Percentiles rank a stretch among this genome's conserved stretches.
phyloP scores from a whole-genome alignment of 2,113 vertebrate species.

The Lophius piscatorius region DNA sequence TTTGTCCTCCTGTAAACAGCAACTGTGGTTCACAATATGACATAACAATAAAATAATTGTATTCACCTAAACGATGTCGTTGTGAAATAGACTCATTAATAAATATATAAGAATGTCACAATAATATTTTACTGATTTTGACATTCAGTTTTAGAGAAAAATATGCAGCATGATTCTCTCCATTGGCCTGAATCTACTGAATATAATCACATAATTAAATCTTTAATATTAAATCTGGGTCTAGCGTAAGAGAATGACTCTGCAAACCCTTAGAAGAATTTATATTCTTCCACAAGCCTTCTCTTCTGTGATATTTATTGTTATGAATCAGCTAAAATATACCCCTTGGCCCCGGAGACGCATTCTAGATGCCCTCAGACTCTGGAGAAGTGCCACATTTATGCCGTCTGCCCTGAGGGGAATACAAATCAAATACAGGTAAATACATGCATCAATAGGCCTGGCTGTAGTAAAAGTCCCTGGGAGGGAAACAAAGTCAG shows the following conservation, averaged over 20 bases:
- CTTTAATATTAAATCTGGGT: constrained; percentile 37
- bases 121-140: too few relatives aligned
- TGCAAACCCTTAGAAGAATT: constrained; percentile 23
- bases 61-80: too few relatives aligned
- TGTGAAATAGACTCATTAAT: too few relatives aligned
- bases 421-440: constrained; percentile 44
- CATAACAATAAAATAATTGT: too few relatives aligned
- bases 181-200: constrained; percentile 17
- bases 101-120: too few relatives aligned
- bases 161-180: constrained; percentile 4
- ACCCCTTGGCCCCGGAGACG: constrained; percentile 19
- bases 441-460: constrained; percentile 28
- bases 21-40: too few relatives aligned
- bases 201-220: constrained; percentile 33
- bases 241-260: constrained; percentile 9
- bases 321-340: constrained; percentile 29
- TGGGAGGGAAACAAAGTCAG: constrained; percentile 1
- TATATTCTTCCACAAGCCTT: constrained; percentile 7
- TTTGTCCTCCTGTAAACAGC: too few relatives aligned
- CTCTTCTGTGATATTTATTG: constrained; percentile 29
- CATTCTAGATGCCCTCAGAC: constrained; percentile 15
- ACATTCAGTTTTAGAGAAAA: background rate
- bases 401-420: constrained; percentile 11
- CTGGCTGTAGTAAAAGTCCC: constrained; percentile 7
- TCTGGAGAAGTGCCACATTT: constrained; percentile 1